Evolutionary conservation across 1,140 invertebrate genomes (phyloP), one percentile per base, ranked within the genome.

Genomic region (Leptinotarsa defecta): DNA sequence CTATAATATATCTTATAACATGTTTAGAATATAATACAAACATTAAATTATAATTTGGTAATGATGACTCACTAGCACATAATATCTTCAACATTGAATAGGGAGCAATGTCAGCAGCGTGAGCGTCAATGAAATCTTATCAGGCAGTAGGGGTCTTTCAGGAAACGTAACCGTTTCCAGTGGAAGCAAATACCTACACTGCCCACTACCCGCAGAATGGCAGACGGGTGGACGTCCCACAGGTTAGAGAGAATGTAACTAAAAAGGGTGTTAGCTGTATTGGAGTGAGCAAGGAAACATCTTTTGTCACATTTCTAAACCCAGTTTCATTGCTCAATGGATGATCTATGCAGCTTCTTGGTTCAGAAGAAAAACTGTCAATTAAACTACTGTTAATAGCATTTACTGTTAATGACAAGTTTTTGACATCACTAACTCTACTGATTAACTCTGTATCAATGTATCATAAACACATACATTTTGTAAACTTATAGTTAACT

Each of bases 141-240:
- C 69, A 63, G 71, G 69, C 73, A 69, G 71, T 69, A 83, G 80
- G 77, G 67, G 86, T 77, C 87, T 92, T 82, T 92, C 91, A 77
- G 92, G 92, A 78, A 94, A 93, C 88, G 89, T 91, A 85, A 87
- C 90, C 73, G 90, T 92, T 87, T 91, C 92, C 80, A 89, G 92
- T 84, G 92, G 92, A 84, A 91, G 91, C 88, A 91, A 91, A 83
- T 90, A 91, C 86, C 89, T 93, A 78, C 92, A 93, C 86, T 93
- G 92, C 83, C 90, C 91, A 78, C 92, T 91, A 57, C 92, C 92
- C 74, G 85, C 88, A 78, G 91, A 88, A 86, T 87, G 86, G 62
- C 76, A 79, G 86, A 83, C 85, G 85, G 71, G 63, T 52, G 52
- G 49, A 34, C 71, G 82, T 76, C 77, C 76, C 71, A 57, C 82